Evolutionary conservation across 2,797 vertebrate genomes (phyloP), one percentile per base, ranked within the genome.

Genomic region (Hirundo rustica): DNA sequence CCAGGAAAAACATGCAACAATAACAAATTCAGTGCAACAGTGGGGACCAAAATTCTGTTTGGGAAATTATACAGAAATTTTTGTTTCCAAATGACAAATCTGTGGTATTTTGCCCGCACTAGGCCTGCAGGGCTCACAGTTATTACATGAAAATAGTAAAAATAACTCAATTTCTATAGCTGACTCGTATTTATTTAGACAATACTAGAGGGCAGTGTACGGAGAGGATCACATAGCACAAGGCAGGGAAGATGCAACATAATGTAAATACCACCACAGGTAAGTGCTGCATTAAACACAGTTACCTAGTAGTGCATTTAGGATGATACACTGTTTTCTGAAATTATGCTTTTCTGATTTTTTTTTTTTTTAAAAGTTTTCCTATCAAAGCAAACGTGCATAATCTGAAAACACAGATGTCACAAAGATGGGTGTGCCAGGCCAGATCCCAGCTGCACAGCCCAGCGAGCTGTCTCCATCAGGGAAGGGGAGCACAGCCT

Each of bases 11-110:
- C 87, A 93, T 60, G 70, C 60, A 79, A 97, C 97, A 97, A 95
- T 96, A 97, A 97, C 96, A 97, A 97, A 97, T 97, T 93, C 89
- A 90, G 93, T 92, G 92, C 91, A 97, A 94, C 97, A 93, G 76
- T 95, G 78, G 92, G 55, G 79, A 92, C 72, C 61, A 88, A 67
- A 74, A 86, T 92, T 93, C 70, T 94, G 40, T 82, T 95, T 87
- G 80, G 66, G 61, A 96, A 94, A 95, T 87, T 92, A 96, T 58
- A 87, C 74, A 92, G 64, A 95, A 92, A 92, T 87, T 85, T 79
- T 50, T 85, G 77, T 55, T 83, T 94, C 93, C 76, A 94, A 74
- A 93, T 93, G 92, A 95, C 61, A 94, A 94, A 94, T 91, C 71
- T 92, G 40, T 62, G 85, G 77, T 94, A 88, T 90, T 95, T 96